Percentiles rank a stretch among this genome's conserved stretches.
phyloP scores from a whole-genome alignment of 2,113 vertebrate genomes.

The Menidia beryllina region DNA sequence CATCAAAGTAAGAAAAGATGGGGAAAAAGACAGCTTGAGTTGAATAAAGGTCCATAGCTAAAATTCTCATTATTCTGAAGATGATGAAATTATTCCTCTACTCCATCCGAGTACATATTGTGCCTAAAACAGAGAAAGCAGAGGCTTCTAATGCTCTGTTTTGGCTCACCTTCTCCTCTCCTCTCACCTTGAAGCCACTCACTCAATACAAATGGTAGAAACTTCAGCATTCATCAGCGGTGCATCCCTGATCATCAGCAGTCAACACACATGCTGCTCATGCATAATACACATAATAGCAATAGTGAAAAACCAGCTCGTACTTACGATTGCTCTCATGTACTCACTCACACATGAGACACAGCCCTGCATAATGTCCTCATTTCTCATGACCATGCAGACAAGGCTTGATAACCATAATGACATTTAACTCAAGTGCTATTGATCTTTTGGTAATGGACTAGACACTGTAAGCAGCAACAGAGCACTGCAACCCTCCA shows the following conservation, averaged over 20 bases:
- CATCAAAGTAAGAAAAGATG: conserved; percentile 10
- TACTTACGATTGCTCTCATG: conserved; percentile 47
- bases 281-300: conserved; percentile 33
- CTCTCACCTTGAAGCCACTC: conserved; percentile 48
- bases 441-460: conserved; percentile 71
- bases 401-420: conserved; percentile 70
- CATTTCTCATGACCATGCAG: conserved; percentile 65
- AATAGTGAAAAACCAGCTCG: conserved; percentile 34
- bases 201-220: conserved; percentile 15
- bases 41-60: not conserved
- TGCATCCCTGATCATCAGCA: conserved; percentile 19
- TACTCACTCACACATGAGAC: conserved; percentile 25
- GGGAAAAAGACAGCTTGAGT: conserved; percentile 1
- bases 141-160: not conserved
- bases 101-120: not conserved
- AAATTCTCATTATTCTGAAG: not conserved
- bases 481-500: conserved; percentile 29
- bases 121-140: not conserved
- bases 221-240: conserved; percentile 27
- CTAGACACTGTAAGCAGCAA: conserved; percentile 41
- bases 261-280: conserved; percentile 23
- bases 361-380: conserved; percentile 62
- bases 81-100: not conserved
- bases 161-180: conserved; percentile 26
- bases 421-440: conserved; percentile 74